phyloP scores from a whole-genome alignment of 2,888 invertebrate species.

The Tetragonisca angustula region DNA sequence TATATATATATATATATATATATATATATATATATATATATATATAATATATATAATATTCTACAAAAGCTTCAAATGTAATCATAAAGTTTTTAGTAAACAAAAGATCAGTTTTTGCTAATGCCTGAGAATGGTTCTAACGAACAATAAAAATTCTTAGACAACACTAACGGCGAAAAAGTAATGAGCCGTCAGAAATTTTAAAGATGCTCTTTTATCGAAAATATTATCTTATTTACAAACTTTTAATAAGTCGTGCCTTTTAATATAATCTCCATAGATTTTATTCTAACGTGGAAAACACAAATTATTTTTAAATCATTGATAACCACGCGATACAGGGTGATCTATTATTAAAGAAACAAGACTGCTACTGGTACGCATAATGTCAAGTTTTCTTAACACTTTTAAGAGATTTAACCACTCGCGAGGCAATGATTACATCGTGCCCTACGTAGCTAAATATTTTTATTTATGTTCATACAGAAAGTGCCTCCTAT shows the following conservation, averaged over 20 bases:
- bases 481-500: constrained; percentile 72
- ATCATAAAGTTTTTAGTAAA: constrained; percentile 60
- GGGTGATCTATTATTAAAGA: constrained; percentile 74
- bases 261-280: constrained; percentile 78
- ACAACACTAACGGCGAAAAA: constrained; percentile 41
- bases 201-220: constrained; percentile 77
- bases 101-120: constrained; percentile 46
- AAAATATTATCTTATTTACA: constrained; percentile 73
- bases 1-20: neutral
- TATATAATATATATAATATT: constrained; percentile 41
- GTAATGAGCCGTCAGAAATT: constrained; percentile 63
- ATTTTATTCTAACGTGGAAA: constrained; percentile 76
- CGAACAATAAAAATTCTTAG: constrained; percentile 43
- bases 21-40: constrained; percentile 16
- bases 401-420: constrained; percentile 64
- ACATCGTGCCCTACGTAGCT: constrained; percentile 50
- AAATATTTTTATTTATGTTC: constrained; percentile 66
- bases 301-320: constrained; percentile 79
- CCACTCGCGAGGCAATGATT: constrained; percentile 51
- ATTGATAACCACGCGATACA: constrained; percentile 70
- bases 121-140: constrained; percentile 56
- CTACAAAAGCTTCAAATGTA: constrained; percentile 55
- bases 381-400: constrained; percentile 66
- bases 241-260: constrained; percentile 81
- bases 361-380: constrained; percentile 71